Conservation (phyloP, 1,140 invertebrate genomes). For the Drosophila simulans region DNA sequence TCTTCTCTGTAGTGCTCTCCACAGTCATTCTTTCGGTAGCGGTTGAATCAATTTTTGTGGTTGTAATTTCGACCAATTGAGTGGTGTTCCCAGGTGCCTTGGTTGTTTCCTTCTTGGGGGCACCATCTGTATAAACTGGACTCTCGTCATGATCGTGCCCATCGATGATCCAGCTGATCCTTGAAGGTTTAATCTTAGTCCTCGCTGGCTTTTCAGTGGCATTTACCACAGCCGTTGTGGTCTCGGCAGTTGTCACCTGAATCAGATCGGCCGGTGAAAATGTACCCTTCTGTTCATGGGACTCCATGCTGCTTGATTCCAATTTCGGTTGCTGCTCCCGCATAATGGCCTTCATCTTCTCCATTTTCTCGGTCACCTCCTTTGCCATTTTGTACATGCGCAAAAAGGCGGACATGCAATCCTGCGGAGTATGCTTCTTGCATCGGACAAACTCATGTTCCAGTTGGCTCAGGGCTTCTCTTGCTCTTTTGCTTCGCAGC, state of each 20-base stretch:
- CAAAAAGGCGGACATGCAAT: constrained; percentile 75
- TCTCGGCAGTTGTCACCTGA: constrained; percentile 12
- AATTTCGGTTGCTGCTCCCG: constrained; percentile 50
- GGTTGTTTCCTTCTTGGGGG: constrained; percentile 27
- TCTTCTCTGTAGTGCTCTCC: constrained; percentile 39
- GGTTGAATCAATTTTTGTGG: background rate
- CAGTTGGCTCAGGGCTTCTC: constrained; percentile 50
- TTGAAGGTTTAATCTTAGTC: constrained; percentile 62
- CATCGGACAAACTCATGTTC: constrained; percentile 70
- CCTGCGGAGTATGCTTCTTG: constrained; percentile 68
- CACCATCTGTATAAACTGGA: constrained; percentile 52
- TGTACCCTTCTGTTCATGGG: constrained; percentile 3
- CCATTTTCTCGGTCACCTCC: constrained; percentile 75
- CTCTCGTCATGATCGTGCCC: constrained; percentile 62
- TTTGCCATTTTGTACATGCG: constrained; percentile 76
- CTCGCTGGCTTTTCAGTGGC: constrained; percentile 43
- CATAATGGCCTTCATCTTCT: constrained; percentile 78
- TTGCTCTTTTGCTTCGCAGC: constrained; percentile 64
- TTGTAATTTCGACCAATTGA: background rate
- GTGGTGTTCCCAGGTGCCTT: constrained; percentile 12
- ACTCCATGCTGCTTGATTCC: constrained; percentile 43
- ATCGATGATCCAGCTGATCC: constrained; percentile 77
- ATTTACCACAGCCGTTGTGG: constrained; percentile 6
- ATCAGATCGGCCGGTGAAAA: constrained; percentile 3
- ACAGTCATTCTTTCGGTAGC: background rate